Evolutionary conservation across 2,113 vertebrate species (phyloP).

Genomic region (Dasyurus viverrinus): DNA sequence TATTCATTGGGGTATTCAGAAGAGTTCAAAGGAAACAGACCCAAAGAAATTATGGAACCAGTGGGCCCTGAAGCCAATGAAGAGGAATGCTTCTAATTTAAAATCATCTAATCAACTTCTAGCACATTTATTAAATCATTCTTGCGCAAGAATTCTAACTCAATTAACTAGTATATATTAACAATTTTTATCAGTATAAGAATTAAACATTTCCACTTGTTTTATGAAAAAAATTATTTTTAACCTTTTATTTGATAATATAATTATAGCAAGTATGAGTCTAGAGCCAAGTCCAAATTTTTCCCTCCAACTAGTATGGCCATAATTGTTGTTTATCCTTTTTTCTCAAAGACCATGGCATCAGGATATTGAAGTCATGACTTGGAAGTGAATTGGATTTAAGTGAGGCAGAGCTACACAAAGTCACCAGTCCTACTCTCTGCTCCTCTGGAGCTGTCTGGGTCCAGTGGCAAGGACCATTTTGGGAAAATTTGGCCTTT

Average conservation of each 20-base stretch:
- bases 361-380: too few relatives aligned
- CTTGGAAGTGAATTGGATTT: too few relatives aligned
- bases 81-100: conserved; percentile 24
- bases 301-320: not conserved
- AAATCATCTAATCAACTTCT: conserved; percentile 14
- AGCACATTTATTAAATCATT: not conserved
- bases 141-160: not conserved
- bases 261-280: not conserved
- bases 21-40: conserved; percentile 23
- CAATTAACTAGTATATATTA: not conserved
- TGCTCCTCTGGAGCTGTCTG: too few relatives aligned
- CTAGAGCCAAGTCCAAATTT: not conserved
- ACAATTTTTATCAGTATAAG: not conserved
- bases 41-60: conserved; percentile 20
- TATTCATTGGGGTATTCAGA: conserved; percentile 8
- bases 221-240: conserved; percentile 29
- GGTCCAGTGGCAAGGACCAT: too few relatives aligned
- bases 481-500: too few relatives aligned
- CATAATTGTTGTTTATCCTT: not conserved
- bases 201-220: conserved; percentile 12
- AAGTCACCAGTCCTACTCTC: too few relatives aligned
- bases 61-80: not conserved
- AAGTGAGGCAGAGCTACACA: too few relatives aligned
- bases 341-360: too few relatives aligned
- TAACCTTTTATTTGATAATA: not conserved